Evolutionary conservation across 2,797 vertebrate genomes (phyloP).

Genomic region (Liparis tanakae): DNA sequence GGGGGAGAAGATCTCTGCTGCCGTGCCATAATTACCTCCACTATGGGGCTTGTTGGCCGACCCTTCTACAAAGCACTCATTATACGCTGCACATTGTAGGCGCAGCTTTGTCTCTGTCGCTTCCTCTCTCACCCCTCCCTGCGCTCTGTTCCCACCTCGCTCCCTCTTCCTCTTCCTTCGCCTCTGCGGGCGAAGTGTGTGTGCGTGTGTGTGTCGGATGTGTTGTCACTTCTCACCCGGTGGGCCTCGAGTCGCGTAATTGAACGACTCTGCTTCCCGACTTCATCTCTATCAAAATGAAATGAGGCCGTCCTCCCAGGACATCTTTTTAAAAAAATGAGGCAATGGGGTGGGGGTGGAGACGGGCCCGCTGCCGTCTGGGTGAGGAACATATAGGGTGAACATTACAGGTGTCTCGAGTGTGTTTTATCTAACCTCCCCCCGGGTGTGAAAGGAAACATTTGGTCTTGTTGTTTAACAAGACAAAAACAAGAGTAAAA

Average conservation of each 20-base stretch:
- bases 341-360: background rate
- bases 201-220: slow-evolving; percentile 28
- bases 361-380: background rate
- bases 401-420: slow-evolving; percentile 19
- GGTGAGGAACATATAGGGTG: background rate
- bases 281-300: slow-evolving; percentile 55
- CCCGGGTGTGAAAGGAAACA: background rate
- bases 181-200: slow-evolving; percentile 38
- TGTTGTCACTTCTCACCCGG: slow-evolving; percentile 52
- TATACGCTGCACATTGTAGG: slow-evolving; percentile 43
- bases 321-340: slow-evolving; percentile 21
- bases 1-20: slow-evolving; percentile 45
- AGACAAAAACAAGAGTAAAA: no score
- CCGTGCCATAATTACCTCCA: slow-evolving; percentile 61
- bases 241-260: slow-evolving; percentile 42
- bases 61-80: slow-evolving; percentile 60
- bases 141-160: slow-evolving; percentile 16
- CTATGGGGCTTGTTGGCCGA: slow-evolving; percentile 49
- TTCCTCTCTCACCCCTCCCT: slow-evolving; percentile 19
- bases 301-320: slow-evolving; percentile 43
- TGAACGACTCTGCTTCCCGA: slow-evolving; percentile 50
- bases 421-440: slow-evolving; percentile 11
- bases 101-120: slow-evolving; percentile 37
- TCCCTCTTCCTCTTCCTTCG: background rate
- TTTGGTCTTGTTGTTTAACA: no score